These are phyloP conservation scores for Cricetomys ansorgei DNA, from an alignment of 2,113 vertebrate genomes.

Conservation along the genomic window DNA sequence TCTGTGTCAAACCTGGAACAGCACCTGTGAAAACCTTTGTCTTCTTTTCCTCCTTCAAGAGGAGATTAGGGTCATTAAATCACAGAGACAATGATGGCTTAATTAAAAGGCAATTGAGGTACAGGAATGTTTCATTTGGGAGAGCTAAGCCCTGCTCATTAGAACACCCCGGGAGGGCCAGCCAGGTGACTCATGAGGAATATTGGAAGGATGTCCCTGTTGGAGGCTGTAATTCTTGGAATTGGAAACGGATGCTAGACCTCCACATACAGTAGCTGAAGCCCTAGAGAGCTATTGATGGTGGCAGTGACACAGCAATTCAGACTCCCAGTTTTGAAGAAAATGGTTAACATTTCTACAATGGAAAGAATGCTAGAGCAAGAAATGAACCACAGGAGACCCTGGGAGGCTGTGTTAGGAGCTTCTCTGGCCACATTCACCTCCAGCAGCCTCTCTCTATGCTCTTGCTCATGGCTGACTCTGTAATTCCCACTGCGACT, in stretches of 20 bases:
- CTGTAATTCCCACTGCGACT: neutral
- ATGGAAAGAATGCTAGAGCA: neutral
- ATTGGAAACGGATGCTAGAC: neutral
- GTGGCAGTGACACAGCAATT: neutral
- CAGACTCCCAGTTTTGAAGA: neutral
- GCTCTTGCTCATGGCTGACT: neutral
- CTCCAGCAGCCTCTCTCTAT: neutral
- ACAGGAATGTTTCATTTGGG: slow-evolving; percentile 23
- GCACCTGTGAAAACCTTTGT: neutral
- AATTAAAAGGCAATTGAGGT: slow-evolving; percentile 66
- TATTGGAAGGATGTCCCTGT: neutral
- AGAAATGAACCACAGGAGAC: neutral
- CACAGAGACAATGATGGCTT: slow-evolving; percentile 36
- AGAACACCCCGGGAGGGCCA: neutral
- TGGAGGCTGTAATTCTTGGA: slow-evolving; percentile 32
- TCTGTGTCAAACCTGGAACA: slow-evolving; percentile 5
- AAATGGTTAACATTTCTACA: neutral
- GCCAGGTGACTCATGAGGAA: neutral
- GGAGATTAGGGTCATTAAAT: slow-evolving; percentile 58
- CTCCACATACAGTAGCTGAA: neutral
- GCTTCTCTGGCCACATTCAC: neutral
- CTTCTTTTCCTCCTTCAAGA: slow-evolving; percentile 31
- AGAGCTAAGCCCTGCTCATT: slow-evolving; percentile 43
- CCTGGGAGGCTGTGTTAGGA: too few species aligned
- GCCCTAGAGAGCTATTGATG: neutral